Conservation (phyloP, 2,797 vertebrate species). For the Melanotaenia trifasciata region DNA sequence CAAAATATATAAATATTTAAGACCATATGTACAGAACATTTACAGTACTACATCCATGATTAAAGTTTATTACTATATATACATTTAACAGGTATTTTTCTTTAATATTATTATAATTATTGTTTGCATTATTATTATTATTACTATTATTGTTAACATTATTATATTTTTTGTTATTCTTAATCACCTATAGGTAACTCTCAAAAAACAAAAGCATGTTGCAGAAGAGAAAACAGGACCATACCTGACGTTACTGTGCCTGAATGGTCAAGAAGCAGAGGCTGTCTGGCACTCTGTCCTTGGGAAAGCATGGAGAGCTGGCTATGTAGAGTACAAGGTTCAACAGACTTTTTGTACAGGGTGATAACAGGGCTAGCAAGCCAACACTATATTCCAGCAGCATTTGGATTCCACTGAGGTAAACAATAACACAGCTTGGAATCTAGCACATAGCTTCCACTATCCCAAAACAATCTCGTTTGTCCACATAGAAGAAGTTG, state of each 20-base stretch:
- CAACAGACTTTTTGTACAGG: conserved; percentile 83
- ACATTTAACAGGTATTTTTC: conserved; percentile 82
- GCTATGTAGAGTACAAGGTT: conserved; percentile 80
- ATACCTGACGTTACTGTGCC: conserved; percentile 85
- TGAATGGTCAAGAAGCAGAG: conserved; percentile 82
- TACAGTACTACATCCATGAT: conserved; percentile 92
- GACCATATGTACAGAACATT: conserved; percentile 88
- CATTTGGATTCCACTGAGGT: conserved; percentile 77
- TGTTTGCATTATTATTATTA: conserved; percentile 70
- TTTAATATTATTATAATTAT: conserved; percentile 74
- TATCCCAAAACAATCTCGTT: conserved; percentile 67
- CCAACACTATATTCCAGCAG: conserved; percentile 77
- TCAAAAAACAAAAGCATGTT: conserved; percentile 84
- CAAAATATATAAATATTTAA: conserved; percentile 91
- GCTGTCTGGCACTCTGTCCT: conserved; percentile 71
- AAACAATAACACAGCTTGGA: conserved; percentile 75
- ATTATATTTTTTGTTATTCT: conserved; percentile 61
- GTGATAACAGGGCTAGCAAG: conserved; percentile 73
- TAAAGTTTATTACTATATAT: conserved; percentile 86
- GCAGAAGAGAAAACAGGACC: conserved; percentile 86
- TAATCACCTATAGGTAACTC: conserved; percentile 79
- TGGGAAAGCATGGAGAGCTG: conserved; percentile 81
- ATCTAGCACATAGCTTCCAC: conserved; percentile 75
- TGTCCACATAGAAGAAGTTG: conserved; percentile 65
- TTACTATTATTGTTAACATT: conserved; percentile 51